phyloP scores from a whole-genome alignment of 1,140 invertebrate genomes.

The Copidosoma floridanum region DNA sequence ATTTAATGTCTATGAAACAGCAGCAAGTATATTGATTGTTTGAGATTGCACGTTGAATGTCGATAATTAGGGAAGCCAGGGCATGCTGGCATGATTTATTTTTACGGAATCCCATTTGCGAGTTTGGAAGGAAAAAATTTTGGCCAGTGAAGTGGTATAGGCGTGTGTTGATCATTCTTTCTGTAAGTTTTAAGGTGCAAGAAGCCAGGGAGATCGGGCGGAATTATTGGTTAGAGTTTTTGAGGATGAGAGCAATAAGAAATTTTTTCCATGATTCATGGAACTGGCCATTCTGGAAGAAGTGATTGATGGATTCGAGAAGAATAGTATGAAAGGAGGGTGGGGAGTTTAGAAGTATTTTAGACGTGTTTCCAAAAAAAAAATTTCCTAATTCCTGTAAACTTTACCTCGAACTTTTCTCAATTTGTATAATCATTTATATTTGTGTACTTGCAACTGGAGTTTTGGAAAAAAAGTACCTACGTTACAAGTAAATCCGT shows the following conservation, averaged over 20 bases:
- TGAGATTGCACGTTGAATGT: not conserved
- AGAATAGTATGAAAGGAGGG: too few relatives aligned
- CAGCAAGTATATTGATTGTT: not conserved
- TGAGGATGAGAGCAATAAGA: not conserved
- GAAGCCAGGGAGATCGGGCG: constrained; percentile 2
- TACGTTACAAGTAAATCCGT: too few relatives aligned
- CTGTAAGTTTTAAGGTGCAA: not conserved
- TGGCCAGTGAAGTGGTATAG: constrained; percentile 2
- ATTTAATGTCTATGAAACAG: constrained; percentile 20
- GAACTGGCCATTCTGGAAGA: not conserved
- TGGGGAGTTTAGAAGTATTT: too few relatives aligned
- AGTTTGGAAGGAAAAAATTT: not conserved
- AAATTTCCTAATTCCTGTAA: too few relatives aligned
- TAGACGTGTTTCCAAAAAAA: too few relatives aligned
- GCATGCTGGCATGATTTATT: constrained; percentile 5
- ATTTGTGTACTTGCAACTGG: too few relatives aligned
- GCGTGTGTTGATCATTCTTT: not conserved
- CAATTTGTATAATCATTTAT: too few relatives aligned
- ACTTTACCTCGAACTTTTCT: too few relatives aligned
- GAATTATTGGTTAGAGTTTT: constrained; percentile 1
- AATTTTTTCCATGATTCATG: not conserved
- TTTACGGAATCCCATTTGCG: constrained; percentile 20
- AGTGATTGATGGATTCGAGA: not conserved
- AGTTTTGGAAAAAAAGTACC: too few relatives aligned
- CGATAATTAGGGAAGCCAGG: not conserved